phyloP scores from a whole-genome alignment of 1,140 invertebrate genomes.

The Lasioglossum albipes region DNA sequence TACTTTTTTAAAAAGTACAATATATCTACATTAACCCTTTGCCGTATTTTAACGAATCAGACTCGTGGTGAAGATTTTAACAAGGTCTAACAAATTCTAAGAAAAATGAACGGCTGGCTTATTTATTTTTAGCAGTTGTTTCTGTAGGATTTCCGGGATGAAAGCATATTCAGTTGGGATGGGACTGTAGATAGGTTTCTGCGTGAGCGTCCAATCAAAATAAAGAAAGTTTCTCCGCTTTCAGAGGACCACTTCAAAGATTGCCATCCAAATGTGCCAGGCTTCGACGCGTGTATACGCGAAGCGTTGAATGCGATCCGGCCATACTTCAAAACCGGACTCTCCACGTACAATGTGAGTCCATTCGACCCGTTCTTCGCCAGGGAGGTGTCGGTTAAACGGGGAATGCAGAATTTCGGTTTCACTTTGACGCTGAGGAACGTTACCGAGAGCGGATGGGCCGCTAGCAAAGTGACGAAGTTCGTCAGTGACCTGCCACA shows the following conservation, averaged over 20 bases:
- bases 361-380: conserved; percentile 90
- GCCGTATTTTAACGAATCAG: too few species aligned
- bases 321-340: conserved; percentile 86
- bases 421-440: conserved; percentile 87
- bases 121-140: too few species aligned
- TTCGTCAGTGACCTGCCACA: conserved; percentile 80
- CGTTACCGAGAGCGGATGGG: conserved; percentile 89
- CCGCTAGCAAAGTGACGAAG: conserved; percentile 87
- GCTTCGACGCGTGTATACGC: conserved; percentile 87
- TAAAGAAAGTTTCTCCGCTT: conserved; percentile 30
- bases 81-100: too few species aligned
- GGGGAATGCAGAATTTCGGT: conserved; percentile 82
- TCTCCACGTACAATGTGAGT: conserved; percentile 85
- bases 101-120: too few species aligned
- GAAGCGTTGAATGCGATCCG: conserved; percentile 86
- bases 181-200: too few species aligned
- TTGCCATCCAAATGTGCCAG: conserved; percentile 82
- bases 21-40: too few species aligned
- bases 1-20: too few species aligned
- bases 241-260: conserved; percentile 80
- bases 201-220: neutral
- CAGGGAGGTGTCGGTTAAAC: conserved; percentile 83
- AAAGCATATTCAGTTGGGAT: too few species aligned
- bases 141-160: too few species aligned
- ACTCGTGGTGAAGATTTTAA: too few species aligned